phyloP scores from a whole-genome alignment of 2,888 invertebrate species.

The Slavum lentiscoides region DNA sequence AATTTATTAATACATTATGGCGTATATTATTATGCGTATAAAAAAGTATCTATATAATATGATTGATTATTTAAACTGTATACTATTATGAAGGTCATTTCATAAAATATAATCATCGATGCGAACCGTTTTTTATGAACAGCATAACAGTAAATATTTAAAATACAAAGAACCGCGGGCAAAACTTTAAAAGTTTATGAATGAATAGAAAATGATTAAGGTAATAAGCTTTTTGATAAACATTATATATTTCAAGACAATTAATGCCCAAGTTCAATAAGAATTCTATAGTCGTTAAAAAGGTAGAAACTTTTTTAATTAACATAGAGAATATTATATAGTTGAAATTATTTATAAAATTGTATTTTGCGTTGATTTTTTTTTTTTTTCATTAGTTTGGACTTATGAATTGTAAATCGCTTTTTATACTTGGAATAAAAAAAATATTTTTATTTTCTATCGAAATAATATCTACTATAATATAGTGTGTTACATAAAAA shows the following conservation, averaged over 20 bases:
- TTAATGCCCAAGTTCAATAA: background rate
- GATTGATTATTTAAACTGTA: too few relatives aligned
- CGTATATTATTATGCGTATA: too few relatives aligned
- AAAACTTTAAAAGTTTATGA: conserved; percentile 7
- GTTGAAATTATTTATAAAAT: background rate
- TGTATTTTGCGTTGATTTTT: background rate
- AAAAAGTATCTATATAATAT: too few relatives aligned
- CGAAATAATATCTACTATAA: too few relatives aligned
- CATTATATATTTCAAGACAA: background rate
- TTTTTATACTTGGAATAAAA: background rate
- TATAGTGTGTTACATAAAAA: too few relatives aligned
- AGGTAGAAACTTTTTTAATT: conserved; percentile 19
- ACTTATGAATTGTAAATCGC: background rate
- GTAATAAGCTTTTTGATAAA: background rate
- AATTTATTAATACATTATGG: too few relatives aligned
- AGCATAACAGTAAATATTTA: background rate
- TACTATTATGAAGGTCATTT: too few relatives aligned
- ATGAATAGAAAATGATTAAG: conserved; percentile 7
- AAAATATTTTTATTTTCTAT: background rate
- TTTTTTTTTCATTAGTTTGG: background rate
- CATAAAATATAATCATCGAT: background rate
- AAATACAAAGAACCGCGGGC: background rate
- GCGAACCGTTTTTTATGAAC: background rate
- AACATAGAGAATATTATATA: background rate
- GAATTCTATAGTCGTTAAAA: background rate